Percentiles rank a stretch among this genome's conserved stretches.
phyloP scores from a whole-genome alignment of 2,113 vertebrate genomes.

The Indri indri region DNA sequence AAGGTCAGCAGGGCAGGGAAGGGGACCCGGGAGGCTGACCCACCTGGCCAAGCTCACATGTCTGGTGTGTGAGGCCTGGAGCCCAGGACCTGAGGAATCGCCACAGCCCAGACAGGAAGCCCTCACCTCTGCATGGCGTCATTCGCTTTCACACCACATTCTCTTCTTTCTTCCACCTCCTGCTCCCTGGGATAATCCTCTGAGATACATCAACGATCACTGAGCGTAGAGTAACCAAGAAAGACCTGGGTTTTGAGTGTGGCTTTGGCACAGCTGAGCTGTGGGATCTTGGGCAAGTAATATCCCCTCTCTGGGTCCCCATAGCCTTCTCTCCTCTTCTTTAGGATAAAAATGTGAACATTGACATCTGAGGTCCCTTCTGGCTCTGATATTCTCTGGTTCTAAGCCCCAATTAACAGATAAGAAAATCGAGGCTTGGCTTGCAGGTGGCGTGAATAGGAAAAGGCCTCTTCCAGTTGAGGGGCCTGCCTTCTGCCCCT shows the following conservation, averaged over 20 bases:
- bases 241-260: not conserved
- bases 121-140: accelerated
- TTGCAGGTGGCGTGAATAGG: not conserved
- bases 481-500: not conserved
- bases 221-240: not conserved
- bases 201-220: not conserved
- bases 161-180: not conserved
- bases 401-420: not conserved
- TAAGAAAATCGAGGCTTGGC: not conserved
- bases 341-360: not conserved
- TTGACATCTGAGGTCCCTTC: not conserved
- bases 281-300: not conserved
- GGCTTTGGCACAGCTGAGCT: not conserved
- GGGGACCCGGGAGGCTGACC: not conserved
- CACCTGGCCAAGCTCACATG: too few relatives aligned
- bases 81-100: too few relatives aligned
- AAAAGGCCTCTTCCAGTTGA: not conserved
- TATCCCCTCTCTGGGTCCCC: not conserved
- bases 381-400: not conserved
- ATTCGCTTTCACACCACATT: not conserved
- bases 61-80: too few relatives aligned
- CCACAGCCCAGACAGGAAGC: not conserved
- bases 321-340: not conserved
- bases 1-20: not conserved
- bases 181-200: not conserved